A percentile compares a stretch with the other conserved stretches of the same genome.
Conservation (phyloP, 2,113 vertebrate genomes). For the Paraplagusia blochii region DNA sequence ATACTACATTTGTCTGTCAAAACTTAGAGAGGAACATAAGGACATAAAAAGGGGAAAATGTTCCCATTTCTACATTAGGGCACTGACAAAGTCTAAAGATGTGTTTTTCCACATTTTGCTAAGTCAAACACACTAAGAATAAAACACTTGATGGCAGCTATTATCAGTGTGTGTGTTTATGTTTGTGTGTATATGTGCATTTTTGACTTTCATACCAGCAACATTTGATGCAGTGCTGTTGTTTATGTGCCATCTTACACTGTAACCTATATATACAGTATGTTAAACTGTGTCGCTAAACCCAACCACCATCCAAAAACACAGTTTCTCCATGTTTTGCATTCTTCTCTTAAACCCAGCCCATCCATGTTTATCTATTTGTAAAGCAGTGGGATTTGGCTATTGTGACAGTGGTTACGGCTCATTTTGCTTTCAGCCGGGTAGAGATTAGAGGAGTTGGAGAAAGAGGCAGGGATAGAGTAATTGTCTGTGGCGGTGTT, state of each 20-base stretch:
- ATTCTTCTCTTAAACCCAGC: background rate
- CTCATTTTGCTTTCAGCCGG: slow-evolving; percentile 85
- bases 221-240: too few species aligned
- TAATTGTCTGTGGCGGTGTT: slow-evolving; percentile 77
- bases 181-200: too few species aligned
- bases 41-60: slow-evolving; percentile 39
- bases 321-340: slow-evolving; percentile 41
- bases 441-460: slow-evolving; percentile 80
- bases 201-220: too few species aligned
- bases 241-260: background rate
- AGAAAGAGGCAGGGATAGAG: slow-evolving; percentile 75
- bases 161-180: too few species aligned
- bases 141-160: background rate
- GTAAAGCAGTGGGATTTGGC: slow-evolving; percentile 89
- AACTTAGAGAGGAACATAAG: slow-evolving; percentile 30
- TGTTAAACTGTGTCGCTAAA: slow-evolving; percentile 32
- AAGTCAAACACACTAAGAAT: slow-evolving; percentile 35
- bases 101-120: slow-evolving; percentile 22
- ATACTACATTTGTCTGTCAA: slow-evolving; percentile 34
- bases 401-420: slow-evolving; percentile 88
- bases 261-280: slow-evolving; percentile 22
- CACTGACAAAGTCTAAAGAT: slow-evolving; percentile 23
- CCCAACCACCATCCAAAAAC: slow-evolving; percentile 43
- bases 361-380: slow-evolving; percentile 66
- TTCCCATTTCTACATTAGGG: slow-evolving; percentile 39